Evolutionary conservation across 1,140 invertebrate species (phyloP).

Genomic region (Probaryconus sp.): DNA sequence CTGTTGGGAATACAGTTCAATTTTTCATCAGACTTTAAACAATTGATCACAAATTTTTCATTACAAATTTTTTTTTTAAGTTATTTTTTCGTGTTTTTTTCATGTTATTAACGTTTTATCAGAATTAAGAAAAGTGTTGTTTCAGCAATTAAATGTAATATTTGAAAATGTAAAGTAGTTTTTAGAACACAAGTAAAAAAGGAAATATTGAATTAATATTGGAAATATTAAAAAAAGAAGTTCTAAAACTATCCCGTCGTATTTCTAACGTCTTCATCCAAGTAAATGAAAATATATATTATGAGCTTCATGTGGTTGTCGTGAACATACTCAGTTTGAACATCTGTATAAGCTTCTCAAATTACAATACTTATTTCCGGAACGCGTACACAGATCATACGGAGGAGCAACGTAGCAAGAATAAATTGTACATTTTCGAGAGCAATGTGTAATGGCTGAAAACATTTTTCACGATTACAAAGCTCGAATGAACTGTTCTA

Average conservation of each 20-base stretch:
- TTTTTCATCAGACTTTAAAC: too few relatives aligned
- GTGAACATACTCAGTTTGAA: conserved; percentile 58
- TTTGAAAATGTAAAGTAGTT: too few relatives aligned
- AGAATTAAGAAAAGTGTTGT: too few relatives aligned
- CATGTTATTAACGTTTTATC: too few relatives aligned
- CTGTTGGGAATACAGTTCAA: too few relatives aligned
- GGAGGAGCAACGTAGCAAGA: conserved; percentile 42
- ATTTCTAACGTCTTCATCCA: conserved; percentile 8
- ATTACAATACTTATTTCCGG: conserved; percentile 64
- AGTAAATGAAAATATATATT: conserved; percentile 30
- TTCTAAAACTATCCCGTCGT: neutral
- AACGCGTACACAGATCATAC: conserved; percentile 55
- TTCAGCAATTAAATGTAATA: too few relatives aligned
- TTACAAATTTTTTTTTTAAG: too few relatives aligned
- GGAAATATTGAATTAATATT: too few relatives aligned
- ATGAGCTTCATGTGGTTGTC: conserved; percentile 21
- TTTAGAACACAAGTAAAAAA: too few relatives aligned
- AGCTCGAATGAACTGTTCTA: neutral
- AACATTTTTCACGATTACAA: neutral
- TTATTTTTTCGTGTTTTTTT: too few relatives aligned
- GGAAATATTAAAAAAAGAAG: too few relatives aligned
- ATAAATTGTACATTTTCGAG: conserved; percentile 29
- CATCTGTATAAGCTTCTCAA: conserved; percentile 65
- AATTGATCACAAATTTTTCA: too few relatives aligned
- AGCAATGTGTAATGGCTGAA: conserved; percentile 13